Evolutionary conservation across 1,140 invertebrate species (phyloP), one percentile per base, ranked within the genome.

Genomic region (Solenopsis invicta): DNA sequence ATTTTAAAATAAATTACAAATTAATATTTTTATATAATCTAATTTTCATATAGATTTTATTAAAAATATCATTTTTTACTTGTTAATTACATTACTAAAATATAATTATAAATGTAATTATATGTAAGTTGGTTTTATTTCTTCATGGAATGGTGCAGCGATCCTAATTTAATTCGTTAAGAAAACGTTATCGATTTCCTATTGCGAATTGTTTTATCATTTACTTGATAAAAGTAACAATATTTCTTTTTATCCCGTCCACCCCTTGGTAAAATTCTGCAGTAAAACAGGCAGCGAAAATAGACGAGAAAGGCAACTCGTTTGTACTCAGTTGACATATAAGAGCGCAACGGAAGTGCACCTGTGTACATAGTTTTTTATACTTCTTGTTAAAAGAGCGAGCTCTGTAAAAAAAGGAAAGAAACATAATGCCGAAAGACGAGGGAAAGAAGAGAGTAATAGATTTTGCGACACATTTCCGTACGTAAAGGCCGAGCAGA

Each of bases 341-440:
- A 59, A 84, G 24, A 82, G 50, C 54, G 50, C 69, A 86, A 87
- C 81, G 59, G 72, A 89, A 82, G 24, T 88, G 84, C 84, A 89
- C 48, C 86, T 82, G 72, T 91, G 92, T 94, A 94, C 90, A 94
- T 94, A 95, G 92, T 94, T 94, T 94, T 91, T 94, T 93, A 95
- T 95, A 95, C 93, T 93, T 91, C 85, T 90, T 90, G 90, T 93
- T 89, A 91, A 87, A 74, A 90, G 37, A 72, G 52, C 56, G 52
- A 85, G 41, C 34, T 75, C 89, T 90, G 87, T 87, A 89, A 84
- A 72, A 89, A 75, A 67, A 56, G 48, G 52, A 18, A 34, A 54
- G 13, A 50, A 80, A 81, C 71, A 86, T 21, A 88, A 88, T 61
- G 76, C 87, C 75, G 29, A 29, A 29, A 85, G 52, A 67, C 61